Evolutionary conservation across 2,888 invertebrate genomes (phyloP).

Genomic region (Busseola fusca): DNA sequence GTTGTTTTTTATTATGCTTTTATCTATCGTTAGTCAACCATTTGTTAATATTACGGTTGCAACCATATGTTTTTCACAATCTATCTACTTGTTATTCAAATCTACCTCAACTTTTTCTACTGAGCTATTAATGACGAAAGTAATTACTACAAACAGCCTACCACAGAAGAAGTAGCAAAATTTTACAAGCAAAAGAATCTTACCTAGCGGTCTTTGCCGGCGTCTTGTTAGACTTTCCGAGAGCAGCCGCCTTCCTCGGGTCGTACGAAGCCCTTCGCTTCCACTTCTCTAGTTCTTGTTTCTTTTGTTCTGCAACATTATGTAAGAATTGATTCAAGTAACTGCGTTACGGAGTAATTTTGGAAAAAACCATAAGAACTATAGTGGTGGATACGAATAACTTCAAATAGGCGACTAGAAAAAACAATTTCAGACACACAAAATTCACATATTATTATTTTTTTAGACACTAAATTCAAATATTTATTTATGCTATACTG

Average conservation of each 20-base stretch:
- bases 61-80: background rate
- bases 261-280: slow-evolving; percentile 98
- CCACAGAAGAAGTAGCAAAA: slow-evolving; percentile 21
- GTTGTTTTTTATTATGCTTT: background rate
- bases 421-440: no score
- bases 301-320: slow-evolving; percentile 86
- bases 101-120: background rate
- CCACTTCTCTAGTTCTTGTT: slow-evolving; percentile 97
- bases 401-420: background rate
- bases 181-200: slow-evolving; percentile 20
- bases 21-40: slow-evolving; percentile 6
- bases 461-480: background rate
- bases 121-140: background rate
- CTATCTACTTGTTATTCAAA: slow-evolving; percentile 7
- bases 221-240: slow-evolving; percentile 77
- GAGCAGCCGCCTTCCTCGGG: slow-evolving; percentile 90
- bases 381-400: background rate
- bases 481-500: background rate
- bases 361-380: background rate
- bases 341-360: background rate
- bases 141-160: slow-evolving; percentile 34
- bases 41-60: slow-evolving; percentile 1
- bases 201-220: slow-evolving; percentile 81
- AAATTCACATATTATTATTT: no score
- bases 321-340: background rate